These are phyloP conservation scores for Melieria omissa DNA, from an alignment of 2,888 invertebrate genomes.

Conservation along the genomic window DNA sequence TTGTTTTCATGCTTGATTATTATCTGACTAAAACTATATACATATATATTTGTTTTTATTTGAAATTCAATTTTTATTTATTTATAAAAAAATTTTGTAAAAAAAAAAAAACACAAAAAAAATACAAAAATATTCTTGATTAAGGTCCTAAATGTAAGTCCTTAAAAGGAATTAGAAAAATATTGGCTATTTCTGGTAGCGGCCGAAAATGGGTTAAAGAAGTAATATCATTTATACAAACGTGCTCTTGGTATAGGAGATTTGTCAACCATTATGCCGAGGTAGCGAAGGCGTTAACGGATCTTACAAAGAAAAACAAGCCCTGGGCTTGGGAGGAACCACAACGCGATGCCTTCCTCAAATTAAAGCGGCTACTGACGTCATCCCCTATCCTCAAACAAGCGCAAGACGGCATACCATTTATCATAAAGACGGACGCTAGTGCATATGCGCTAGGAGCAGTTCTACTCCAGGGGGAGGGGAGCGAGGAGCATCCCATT, in stretches of 20 bases:
- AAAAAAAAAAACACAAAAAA: no score
- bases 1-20: no score
- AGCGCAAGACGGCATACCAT: conserved; percentile 47
- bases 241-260: conserved; percentile 50
- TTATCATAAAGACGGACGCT: conserved; percentile 52
- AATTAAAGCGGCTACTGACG: conserved; percentile 36
- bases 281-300: conserved; percentile 48
- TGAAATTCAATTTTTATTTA: no score
- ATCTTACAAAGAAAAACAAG: conserved; percentile 36
- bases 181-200: no score
- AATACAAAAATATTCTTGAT: no score
- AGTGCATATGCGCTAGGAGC: conserved; percentile 50
- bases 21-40: no score
- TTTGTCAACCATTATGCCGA: conserved; percentile 48
- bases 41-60: no score
- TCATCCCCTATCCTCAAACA: conserved; percentile 48
- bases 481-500: conserved; percentile 46
- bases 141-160: no score
- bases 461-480: conserved; percentile 45
- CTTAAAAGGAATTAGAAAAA: no score
- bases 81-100: no score
- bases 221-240: conserved; percentile 50
- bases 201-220: conserved; percentile 48
- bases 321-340: conserved; percentile 27
- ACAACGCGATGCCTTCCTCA: conserved; percentile 33